phyloP scores from a whole-genome alignment of 2,888 invertebrate genomes.

The Leptarthrus brevirostris region DNA sequence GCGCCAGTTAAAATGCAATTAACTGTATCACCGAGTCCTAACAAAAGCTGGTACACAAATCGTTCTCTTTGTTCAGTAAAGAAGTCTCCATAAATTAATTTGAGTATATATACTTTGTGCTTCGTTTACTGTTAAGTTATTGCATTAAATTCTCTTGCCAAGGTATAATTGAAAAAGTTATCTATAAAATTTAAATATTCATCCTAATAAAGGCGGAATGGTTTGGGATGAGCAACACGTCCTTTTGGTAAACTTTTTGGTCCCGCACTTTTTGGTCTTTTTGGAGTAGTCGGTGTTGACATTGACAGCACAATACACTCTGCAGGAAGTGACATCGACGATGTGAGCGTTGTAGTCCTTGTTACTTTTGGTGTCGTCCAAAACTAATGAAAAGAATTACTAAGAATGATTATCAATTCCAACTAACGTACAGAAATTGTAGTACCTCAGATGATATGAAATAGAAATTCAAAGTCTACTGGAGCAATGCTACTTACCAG shows the following conservation, averaged over 20 bases:
- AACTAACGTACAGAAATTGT: slow-evolving; percentile 14
- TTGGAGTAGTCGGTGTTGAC: slow-evolving; percentile 65
- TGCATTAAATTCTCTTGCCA: too few relatives aligned
- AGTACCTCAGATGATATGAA: slow-evolving; percentile 5
- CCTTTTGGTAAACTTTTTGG: slow-evolving; percentile 62
- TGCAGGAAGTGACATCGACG: slow-evolving; percentile 67
- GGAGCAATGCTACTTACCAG: too few relatives aligned
- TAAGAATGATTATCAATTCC: not conserved
- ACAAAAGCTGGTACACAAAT: too few relatives aligned
- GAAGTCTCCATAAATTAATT: too few relatives aligned
- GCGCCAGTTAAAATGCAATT: slow-evolving; percentile 10
- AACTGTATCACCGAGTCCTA: slow-evolving; percentile 26
- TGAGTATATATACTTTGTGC: too few relatives aligned
- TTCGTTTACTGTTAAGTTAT: too few relatives aligned
- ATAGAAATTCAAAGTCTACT: not conserved
- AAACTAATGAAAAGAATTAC: slow-evolving; percentile 57
- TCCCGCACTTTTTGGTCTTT: slow-evolving; percentile 65
- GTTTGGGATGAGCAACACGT: slow-evolving; percentile 64
- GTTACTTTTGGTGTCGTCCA: slow-evolving; percentile 66
- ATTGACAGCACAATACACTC: slow-evolving; percentile 67
- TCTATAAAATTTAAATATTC: not conserved
- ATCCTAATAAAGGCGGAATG: slow-evolving; percentile 64
- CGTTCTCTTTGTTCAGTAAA: too few relatives aligned
- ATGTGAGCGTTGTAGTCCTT: slow-evolving; percentile 65
- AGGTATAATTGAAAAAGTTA: not conserved